phyloP scores from a whole-genome alignment of 1,140 invertebrate genomes.

The Zaprionus ornatus region DNA sequence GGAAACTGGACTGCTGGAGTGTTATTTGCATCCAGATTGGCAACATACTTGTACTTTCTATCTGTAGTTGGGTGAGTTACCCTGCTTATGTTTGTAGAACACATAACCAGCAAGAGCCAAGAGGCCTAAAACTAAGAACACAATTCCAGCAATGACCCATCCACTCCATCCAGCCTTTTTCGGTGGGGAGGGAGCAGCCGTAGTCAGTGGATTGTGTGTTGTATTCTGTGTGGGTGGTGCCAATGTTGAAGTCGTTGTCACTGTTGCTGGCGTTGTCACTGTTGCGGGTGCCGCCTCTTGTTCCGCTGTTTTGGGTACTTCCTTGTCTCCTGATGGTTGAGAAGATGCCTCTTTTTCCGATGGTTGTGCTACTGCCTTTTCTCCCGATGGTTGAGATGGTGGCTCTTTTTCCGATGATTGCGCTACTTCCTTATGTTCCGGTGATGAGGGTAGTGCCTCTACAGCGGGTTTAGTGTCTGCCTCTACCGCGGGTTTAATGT shows the following conservation, averaged over 20 bases:
- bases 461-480: too few species aligned
- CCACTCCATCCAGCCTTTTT: background rate
- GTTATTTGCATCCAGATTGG: background rate
- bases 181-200: background rate
- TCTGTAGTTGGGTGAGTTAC: background rate
- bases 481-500: too few species aligned
- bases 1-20: background rate
- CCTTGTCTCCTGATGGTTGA: too few species aligned
- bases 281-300: too few species aligned
- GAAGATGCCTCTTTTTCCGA: too few species aligned
- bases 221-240: background rate
- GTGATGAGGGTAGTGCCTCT: accelerated
- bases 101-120: background rate
- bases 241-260: too few species aligned
- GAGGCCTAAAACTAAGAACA: background rate
- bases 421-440: too few species aligned
- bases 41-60: background rate
- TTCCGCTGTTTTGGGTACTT: too few species aligned
- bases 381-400: too few species aligned
- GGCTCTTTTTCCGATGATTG: too few species aligned
- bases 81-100: background rate
- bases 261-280: too few species aligned
- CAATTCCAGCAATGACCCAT: background rate
- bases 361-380: too few species aligned
- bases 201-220: background rate